Percentiles rank a stretch among this genome's conserved stretches.
Conservation (phyloP, 1,140 invertebrate species). For the Notospermus geniculatus region DNA sequence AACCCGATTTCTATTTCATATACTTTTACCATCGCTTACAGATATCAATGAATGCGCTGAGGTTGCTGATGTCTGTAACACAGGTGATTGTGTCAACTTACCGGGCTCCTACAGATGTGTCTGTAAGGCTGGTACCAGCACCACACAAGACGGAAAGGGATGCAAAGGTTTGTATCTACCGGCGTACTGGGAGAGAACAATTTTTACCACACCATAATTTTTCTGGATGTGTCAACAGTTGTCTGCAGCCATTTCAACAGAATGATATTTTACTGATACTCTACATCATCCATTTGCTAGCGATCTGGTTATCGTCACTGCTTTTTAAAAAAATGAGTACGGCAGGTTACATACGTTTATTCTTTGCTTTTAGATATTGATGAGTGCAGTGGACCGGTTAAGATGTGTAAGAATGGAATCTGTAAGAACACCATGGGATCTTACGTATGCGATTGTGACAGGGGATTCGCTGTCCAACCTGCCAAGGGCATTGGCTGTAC, state of each 20-base stretch:
- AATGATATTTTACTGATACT: too few relatives aligned
- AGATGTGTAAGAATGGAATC: conserved; percentile 73
- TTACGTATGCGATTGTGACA: conserved; percentile 77
- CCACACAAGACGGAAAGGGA: conserved; percentile 67
- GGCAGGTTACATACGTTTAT: too few relatives aligned
- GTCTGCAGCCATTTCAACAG: too few relatives aligned
- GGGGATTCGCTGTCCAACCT: conserved; percentile 66
- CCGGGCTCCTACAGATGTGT: conserved; percentile 75
- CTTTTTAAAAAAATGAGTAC: not conserved
- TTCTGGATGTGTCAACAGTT: too few relatives aligned
- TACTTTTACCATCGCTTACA: conserved; percentile 6
- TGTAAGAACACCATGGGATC: conserved; percentile 79
- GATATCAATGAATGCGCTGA: conserved; percentile 77
- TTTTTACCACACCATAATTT: too few relatives aligned
- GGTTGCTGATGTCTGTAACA: conserved; percentile 75
- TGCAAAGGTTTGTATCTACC: too few relatives aligned
- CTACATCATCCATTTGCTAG: too few relatives aligned
- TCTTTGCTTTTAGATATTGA: conserved; percentile 61
- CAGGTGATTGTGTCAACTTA: conserved; percentile 77
- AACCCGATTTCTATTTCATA: too few relatives aligned
- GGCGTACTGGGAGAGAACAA: too few relatives aligned
- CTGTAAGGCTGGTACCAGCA: conserved; percentile 72
- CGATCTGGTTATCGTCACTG: too few relatives aligned
- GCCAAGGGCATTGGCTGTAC: conserved; percentile 45
- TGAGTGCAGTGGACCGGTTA: conserved; percentile 62